Evolutionary conservation across 2,113 vertebrate species (phyloP).

Genomic region (Proteles cristata): DNA sequence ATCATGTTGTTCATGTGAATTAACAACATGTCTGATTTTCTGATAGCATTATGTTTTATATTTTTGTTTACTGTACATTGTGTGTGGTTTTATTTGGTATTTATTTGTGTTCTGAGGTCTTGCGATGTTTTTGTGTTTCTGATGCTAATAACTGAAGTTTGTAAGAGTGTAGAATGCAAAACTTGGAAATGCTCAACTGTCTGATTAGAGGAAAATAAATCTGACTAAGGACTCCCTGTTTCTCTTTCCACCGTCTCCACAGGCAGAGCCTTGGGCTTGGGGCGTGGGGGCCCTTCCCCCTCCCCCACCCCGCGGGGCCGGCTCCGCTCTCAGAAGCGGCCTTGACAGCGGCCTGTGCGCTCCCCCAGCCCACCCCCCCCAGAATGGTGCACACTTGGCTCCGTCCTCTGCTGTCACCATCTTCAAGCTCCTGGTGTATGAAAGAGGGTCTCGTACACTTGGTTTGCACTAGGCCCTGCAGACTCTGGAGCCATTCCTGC

Average conservation of each 20-base stretch:
- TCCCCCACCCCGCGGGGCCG: rapidly evolving
- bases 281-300: rapidly evolving
- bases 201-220: slow-evolving; percentile 88
- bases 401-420: rapidly evolving
- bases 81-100: slow-evolving; percentile 87
- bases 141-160: slow-evolving; percentile 88
- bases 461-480: rapidly evolving
- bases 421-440: neutral
- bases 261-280: rapidly evolving
- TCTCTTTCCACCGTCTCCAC: slow-evolving; percentile 56
- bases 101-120: slow-evolving; percentile 92
- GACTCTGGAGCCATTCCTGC: rapidly evolving
- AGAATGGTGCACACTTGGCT: rapidly evolving
- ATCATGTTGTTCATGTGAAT: slow-evolving; percentile 81
- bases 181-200: slow-evolving; percentile 88
- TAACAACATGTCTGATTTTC: slow-evolving; percentile 84
- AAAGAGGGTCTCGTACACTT: neutral
- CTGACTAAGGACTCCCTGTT: slow-evolving; percentile 83
- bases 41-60: slow-evolving; percentile 86
- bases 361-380: neutral
- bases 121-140: slow-evolving; percentile 88
- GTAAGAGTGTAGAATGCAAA: slow-evolving; percentile 88
- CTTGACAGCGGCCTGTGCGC: neutral
- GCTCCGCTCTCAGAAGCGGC: neutral
- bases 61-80: slow-evolving; percentile 86